A percentile compares a stretch with the other conserved stretches of the same genome.
phyloP scores from a whole-genome alignment of 2,113 vertebrate genomes.

The Megaceryle torquata region DNA sequence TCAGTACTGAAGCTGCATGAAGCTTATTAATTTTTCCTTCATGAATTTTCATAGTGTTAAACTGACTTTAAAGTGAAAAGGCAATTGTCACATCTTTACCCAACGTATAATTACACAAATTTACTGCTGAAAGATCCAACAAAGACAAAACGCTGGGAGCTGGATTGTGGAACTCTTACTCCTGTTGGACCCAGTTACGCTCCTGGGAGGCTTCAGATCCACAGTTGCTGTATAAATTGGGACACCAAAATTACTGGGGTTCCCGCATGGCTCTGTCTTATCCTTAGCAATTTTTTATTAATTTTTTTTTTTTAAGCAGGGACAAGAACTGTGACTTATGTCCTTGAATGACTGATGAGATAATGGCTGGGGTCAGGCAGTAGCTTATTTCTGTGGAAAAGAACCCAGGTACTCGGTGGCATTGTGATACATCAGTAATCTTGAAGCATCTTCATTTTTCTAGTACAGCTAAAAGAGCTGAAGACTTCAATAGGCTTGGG shows the following conservation, averaged over 20 bases:
- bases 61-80: neutral
- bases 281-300: neutral
- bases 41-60: neutral
- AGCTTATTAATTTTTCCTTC: constrained; percentile 5
- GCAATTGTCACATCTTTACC: neutral
- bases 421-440: neutral
- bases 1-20: constrained; percentile 8
- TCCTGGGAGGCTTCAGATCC: neutral
- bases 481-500: neutral
- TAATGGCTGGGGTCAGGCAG: neutral
- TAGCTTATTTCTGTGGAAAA: neutral
- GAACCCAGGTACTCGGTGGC: neutral
- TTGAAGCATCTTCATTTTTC: neutral
- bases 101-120: neutral
- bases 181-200: neutral
- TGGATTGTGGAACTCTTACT: neutral
- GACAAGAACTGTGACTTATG: neutral
- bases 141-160: neutral
- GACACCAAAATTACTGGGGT: neutral
- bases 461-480: neutral
- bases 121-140: neutral
- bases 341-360: neutral
- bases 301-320: no score
- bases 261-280: neutral
- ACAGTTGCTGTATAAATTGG: neutral